Evolutionary conservation across 2,888 invertebrate genomes (phyloP), one percentile per base, ranked within the genome.

Genomic region (Dioctria rufipes): DNA sequence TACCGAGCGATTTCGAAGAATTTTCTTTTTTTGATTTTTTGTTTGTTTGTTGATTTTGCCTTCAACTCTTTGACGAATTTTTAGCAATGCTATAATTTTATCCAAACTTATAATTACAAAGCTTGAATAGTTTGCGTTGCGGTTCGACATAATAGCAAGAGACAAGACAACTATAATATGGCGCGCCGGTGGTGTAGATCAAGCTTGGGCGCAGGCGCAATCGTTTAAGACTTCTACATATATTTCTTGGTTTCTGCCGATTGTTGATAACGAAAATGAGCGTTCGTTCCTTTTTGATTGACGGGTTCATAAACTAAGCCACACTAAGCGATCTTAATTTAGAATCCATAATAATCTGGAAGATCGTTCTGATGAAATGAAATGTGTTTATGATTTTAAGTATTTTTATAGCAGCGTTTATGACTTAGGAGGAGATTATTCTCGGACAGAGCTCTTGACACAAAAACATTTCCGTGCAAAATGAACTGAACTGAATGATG

Each of bases 241-340:
- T 63, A 63, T 51, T 42, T 3, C 11, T 49, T 9, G 11, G 39
- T 9, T n/a, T 46, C 43, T 39, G 77, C 25, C 63, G 69, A 11
- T 25, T 25, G 51, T 37, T 9, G 78, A 78, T 78, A 66, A 79
- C 67, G 67, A 69, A 79, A 25, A 25, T 25, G 25, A 25, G 25
- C 25, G 25, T 25, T 69, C 69, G 46, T 67, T 51, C 65, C n/a
- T n/a, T 5, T 40, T 67, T 79, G 58, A 79, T 79, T 77, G 77
- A 77, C 77, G 39, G 25, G 11, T 77, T 77, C 49, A 49, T 77
- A 77, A 77, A 77, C 77, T 77, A 39, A 5, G n/a, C 46, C 63
- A 77, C 61, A 77, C 77, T 77, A 39, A 5, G n/a, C 46, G 63
- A n/a, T 43, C 77, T 61, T 49, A 63, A 77, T n/a, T 63, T 46